Percentiles rank a stretch among this genome's conserved stretches.
These are phyloP conservation scores for Prolemur simus DNA, from an alignment of 2,113 vertebrate species.

Conservation along the genomic window DNA sequence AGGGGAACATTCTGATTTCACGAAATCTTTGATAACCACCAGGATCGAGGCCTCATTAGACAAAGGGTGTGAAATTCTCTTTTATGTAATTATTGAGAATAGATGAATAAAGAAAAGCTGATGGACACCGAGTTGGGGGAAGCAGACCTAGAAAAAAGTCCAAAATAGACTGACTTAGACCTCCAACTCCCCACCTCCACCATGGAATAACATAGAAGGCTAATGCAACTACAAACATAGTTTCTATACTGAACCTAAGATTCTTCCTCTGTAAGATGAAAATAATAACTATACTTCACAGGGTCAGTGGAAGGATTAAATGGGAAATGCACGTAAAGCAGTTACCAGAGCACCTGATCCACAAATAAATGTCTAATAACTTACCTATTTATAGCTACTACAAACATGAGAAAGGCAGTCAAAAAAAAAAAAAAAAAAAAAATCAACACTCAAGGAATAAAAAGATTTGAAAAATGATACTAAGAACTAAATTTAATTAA, in stretches of 20 bases:
- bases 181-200: not conserved
- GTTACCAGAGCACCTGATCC: not conserved
- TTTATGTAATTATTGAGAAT: not conserved
- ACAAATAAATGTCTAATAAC: not conserved
- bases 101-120: not conserved
- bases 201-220: too few relatives aligned
- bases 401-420: not conserved
- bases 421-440: conserved; percentile 41
- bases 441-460: not conserved
- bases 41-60: not conserved
- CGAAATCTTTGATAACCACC: not conserved
- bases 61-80: not conserved
- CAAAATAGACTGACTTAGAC: not conserved
- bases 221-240: too few relatives aligned
- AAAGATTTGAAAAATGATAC: not conserved
- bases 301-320: not conserved
- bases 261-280: not conserved
- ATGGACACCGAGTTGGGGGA: not conserved
- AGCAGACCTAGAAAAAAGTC: not conserved
- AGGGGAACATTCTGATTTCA: not conserved
- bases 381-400: not conserved
- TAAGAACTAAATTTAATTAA: not conserved
- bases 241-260: not conserved
- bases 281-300: not conserved
- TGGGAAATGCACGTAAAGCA: not conserved